phyloP scores from a whole-genome alignment of 2,113 vertebrate genomes.

The Erythrocercus mccallii region DNA sequence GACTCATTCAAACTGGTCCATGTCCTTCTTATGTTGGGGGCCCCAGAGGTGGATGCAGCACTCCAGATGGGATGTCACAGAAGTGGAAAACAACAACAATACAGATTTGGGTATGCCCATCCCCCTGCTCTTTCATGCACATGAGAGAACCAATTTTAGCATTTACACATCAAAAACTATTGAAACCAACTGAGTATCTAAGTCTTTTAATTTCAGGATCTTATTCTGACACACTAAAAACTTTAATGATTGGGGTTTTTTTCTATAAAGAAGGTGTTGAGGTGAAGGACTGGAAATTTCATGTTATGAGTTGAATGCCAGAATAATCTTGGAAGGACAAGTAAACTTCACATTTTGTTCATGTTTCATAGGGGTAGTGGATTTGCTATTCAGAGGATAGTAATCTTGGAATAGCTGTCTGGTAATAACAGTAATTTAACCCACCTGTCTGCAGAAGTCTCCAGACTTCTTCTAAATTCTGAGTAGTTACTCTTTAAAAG shows the following conservation, averaged over 20 bases:
- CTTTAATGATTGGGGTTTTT: rapidly evolving
- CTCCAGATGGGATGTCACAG: background rate
- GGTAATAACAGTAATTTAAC: slow-evolving; percentile 63
- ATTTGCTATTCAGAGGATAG: slow-evolving; percentile 4
- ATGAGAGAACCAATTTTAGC: background rate
- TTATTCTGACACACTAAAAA: background rate
- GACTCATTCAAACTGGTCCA: background rate
- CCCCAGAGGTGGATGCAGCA: background rate
- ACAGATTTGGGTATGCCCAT: background rate
- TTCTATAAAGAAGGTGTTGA: background rate
- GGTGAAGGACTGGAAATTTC: background rate
- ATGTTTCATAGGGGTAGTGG: background rate
- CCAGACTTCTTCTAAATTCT: slow-evolving; percentile 33
- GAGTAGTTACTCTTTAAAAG: slow-evolving; percentile 6
- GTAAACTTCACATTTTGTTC: slow-evolving; percentile 13
- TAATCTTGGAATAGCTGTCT: slow-evolving; percentile 47
- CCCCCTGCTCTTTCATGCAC: background rate
- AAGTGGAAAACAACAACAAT: background rate
- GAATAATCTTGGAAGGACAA: background rate
- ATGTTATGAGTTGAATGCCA: background rate
- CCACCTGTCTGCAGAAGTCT: slow-evolving; percentile 2
- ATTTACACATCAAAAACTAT: background rate
- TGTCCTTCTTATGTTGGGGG: background rate
- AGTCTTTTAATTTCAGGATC: background rate
- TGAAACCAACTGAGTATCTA: background rate